A percentile compares a stretch with the other conserved stretches of the same genome.
phyloP scores from a whole-genome alignment of 2,113 vertebrate genomes.

The Orientallactaga bullata region DNA sequence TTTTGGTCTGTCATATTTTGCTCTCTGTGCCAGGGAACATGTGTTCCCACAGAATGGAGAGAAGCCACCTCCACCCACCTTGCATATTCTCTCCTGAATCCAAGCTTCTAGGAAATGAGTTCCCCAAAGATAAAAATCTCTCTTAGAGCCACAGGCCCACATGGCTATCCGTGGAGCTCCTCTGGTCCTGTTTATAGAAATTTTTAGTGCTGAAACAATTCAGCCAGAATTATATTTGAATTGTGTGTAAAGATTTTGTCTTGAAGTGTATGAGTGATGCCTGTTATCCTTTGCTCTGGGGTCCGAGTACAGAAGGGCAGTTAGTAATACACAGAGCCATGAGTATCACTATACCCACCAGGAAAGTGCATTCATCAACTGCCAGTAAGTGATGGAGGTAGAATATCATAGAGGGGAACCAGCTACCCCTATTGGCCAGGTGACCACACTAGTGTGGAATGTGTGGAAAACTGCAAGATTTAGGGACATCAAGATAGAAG shows the following conservation, averaged over 20 bases:
- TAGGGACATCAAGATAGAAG: neutral
- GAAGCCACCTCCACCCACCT: constrained; percentile 84
- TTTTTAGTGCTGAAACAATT: constrained; percentile 54
- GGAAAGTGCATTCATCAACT: neutral
- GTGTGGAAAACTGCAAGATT: neutral
- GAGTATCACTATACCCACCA: neutral
- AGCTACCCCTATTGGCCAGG: neutral
- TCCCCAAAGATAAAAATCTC: constrained; percentile 74
- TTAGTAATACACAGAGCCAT: neutral
- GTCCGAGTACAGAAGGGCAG: neutral
- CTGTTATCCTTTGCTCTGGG: constrained; percentile 23
- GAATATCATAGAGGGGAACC: neutral
- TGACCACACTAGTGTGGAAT: neutral
- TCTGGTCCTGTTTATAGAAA: constrained; percentile 62
- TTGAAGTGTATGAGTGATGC: constrained; percentile 14
- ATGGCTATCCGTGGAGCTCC: constrained; percentile 54
- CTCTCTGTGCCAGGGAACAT: constrained; percentile 82
- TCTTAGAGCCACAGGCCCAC: constrained; percentile 71
- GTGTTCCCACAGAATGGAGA: constrained; percentile 84
- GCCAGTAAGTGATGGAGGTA: neutral
- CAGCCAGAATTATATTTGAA: constrained; percentile 59
- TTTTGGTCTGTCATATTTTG: constrained; percentile 82
- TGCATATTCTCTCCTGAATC: constrained; percentile 84
- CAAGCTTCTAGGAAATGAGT: constrained; percentile 85
- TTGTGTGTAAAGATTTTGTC: constrained; percentile 13